Evolutionary conservation across 37 sponge, comb jelly and placozoan species (phyloP), one percentile per base, ranked within the genome.

Genomic region (Geodia barretti): DNA sequence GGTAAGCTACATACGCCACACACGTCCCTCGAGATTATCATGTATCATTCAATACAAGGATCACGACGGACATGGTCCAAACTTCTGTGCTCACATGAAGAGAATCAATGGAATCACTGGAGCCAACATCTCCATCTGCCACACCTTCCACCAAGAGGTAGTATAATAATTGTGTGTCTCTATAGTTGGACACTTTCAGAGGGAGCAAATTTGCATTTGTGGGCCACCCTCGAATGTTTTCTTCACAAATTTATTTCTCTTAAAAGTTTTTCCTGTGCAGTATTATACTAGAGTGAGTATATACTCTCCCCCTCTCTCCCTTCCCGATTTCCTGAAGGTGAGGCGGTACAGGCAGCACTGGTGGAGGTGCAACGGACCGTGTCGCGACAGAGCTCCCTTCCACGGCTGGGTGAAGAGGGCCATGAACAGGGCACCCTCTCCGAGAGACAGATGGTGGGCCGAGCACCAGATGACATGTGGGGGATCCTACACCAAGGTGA

Each of bases 301-400:
- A n/a, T n/a, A 34, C 4, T 14, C 5, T 3, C 34, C 4, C 30
- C 1, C 25, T 28, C 37, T 68, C 34, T 68, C 31, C 3, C 25
- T 17, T 8, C 33, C 60, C 19, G 19, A 21, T 19, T 58, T n/a
- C n/a, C n/a, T n/a, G 1, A 62, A 92, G 93, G 94, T 95, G 37
- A 75, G 60, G 8, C 70, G 71, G 68, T 93, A 84, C 60, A 36
- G 91, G 39, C 93, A 95, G 74, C 99, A 98, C 75, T 97, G 98
- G 99, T 98, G 99, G 99, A 86, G 84, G 64, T 98, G 99, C 69
- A 77, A 80, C 65, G 99, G 99, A 19, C 91, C 93, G 0, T 98
- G 99, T 88, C 80, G 83, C 30, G 25, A 80, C 65, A 75, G 94
- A 40, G 89, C 90, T 21, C 99, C 99, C 0, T 96, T 79, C 66